phyloP scores from a whole-genome alignment of 2,888 invertebrate genomes.

The Odontomyia ornata region DNA sequence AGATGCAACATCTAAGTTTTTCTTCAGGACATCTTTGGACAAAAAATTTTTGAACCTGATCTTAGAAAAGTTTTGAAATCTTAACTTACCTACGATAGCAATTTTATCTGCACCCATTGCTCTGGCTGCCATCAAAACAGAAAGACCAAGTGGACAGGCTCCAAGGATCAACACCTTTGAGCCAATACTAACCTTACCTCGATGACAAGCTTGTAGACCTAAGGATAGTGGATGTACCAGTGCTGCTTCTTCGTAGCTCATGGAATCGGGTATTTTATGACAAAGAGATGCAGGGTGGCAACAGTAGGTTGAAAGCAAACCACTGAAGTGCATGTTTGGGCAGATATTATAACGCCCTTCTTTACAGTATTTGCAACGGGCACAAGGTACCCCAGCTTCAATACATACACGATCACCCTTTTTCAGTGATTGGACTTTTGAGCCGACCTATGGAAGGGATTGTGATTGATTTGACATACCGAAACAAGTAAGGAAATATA shows the following conservation, averaged over 20 bases:
- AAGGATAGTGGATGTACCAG: constrained; percentile 56
- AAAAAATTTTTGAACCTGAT: not conserved
- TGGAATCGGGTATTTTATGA: constrained; percentile 55
- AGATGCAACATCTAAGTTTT: constrained; percentile 13
- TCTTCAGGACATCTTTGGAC: constrained; percentile 10
- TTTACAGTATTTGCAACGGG: constrained; percentile 84
- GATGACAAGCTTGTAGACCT: constrained; percentile 58
- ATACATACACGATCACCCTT: constrained; percentile 90
- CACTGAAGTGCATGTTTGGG: constrained; percentile 55
- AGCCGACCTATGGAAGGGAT: not conserved
- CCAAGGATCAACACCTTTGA: constrained; percentile 58
- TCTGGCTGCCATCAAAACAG: constrained; percentile 56
- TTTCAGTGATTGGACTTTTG: constrained; percentile 70
- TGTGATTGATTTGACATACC: not conserved
- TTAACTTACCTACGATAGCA: constrained; percentile 53
- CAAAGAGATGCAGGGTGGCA: constrained; percentile 59
- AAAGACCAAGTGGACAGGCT: constrained; percentile 55
- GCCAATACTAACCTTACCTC: constrained; percentile 54
- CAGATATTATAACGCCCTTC: constrained; percentile 58
- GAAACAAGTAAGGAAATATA: too few species aligned
- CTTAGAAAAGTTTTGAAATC: not conserved
- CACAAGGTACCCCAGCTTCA: constrained; percentile 91
- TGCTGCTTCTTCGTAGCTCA: constrained; percentile 56
- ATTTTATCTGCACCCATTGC: constrained; percentile 57
- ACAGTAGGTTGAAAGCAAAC: constrained; percentile 56